These are phyloP conservation scores for Aphelenchoides besseyi DNA, from an alignment of 1,140 invertebrate species.

Conservation along the genomic window DNA sequence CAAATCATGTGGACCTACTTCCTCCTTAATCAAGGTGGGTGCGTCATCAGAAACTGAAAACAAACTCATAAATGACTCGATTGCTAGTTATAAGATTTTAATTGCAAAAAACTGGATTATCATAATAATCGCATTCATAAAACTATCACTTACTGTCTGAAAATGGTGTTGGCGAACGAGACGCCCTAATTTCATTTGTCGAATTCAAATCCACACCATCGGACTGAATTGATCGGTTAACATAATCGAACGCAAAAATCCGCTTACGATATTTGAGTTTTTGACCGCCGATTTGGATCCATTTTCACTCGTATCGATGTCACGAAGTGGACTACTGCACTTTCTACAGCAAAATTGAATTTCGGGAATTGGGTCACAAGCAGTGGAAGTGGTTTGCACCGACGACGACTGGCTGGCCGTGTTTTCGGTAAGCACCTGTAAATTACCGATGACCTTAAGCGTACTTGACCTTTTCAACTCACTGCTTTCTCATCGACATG, in stretches of 20 bases:
- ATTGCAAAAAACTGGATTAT: no score
- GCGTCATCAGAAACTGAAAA: conserved; percentile 13
- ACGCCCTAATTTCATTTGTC: no score
- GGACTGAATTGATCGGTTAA: no score
- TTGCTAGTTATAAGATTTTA: no score
- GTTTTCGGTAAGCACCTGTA: neutral
- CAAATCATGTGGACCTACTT: no score
- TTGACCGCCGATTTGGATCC: no score
- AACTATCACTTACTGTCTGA: no score
- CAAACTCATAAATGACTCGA: no score
- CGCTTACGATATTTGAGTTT: no score
- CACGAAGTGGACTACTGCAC: neutral
- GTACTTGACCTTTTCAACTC: neutral
- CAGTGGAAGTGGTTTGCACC: neutral
- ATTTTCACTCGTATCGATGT: neutral
- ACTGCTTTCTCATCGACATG: conserved; percentile 35
- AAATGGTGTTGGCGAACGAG: neutral
- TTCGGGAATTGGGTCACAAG: neutral
- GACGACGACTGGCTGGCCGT: neutral
- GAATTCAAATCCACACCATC: no score
- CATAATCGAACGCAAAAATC: no score
- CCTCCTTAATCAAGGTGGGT: conserved; percentile 6
- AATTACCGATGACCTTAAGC: neutral
- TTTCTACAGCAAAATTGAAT: neutral
- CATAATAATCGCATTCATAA: no score